These are phyloP conservation scores for Pocillopora meandrina DNA, from an alignment of 92 coral and sea anemone species.

Conservation along the genomic window DNA sequence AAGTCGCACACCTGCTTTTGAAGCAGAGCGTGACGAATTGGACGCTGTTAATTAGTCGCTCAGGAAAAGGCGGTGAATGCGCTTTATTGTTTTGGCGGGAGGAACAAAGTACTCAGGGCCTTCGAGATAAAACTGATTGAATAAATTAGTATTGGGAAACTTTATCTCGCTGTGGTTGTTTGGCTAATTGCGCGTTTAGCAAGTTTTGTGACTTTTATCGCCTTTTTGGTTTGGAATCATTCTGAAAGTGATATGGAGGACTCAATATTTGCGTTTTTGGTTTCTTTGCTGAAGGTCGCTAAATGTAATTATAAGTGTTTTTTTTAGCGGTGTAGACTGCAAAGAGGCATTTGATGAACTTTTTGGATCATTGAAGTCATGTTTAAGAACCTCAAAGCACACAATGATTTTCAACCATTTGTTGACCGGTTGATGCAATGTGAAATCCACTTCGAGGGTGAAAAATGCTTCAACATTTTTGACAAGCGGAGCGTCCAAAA, in stretches of 20 bases:
- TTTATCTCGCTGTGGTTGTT: neutral
- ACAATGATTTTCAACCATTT: neutral
- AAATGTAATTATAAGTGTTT: neutral
- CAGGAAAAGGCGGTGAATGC: conserved; percentile 13
- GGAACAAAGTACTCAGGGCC: neutral
- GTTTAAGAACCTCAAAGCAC: neutral
- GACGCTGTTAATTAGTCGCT: neutral
- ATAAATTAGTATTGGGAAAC: neutral
- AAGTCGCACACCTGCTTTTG: conserved; percentile 19
- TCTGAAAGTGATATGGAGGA: neutral
- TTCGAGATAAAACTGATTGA: neutral
- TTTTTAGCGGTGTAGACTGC: neutral
- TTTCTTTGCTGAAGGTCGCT: neutral
- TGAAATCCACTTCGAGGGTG: no score
- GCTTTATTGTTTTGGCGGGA: conserved; percentile 7
- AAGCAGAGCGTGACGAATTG: conserved; percentile 25
- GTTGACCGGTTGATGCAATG: neutral
- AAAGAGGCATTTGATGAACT: neutral
- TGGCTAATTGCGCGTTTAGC: neutral
- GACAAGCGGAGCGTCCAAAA: no score
- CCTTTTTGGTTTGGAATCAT: neutral
- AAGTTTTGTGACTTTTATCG: neutral
- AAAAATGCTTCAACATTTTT: no score
- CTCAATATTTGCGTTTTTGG: neutral
- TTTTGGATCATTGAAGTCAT: neutral